Base-by-base conservation (phyloP, 2,888 invertebrate genomes). In the Oligia latruncula region DNA sequence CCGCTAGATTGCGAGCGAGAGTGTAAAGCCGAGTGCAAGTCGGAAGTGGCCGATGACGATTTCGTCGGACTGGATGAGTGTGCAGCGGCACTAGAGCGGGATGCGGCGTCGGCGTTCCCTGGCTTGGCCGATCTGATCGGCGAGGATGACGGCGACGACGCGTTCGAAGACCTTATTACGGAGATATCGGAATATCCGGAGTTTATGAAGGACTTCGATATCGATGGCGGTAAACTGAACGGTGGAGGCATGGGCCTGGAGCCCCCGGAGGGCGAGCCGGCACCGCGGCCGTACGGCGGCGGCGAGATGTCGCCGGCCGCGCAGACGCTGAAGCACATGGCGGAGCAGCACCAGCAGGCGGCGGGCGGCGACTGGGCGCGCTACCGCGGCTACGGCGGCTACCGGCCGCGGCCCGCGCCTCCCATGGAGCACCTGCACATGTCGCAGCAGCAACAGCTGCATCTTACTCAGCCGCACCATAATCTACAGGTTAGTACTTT, bases 271-370 rank as follows among this genome's bases (percentile, higher is more conserved):
- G 97, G 97, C 60, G 97, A 97, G 55, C 90, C 92, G 84, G 93
- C 95, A 90, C 90, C 97, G 74, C 90, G 97, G 81, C 95, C 97
- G 43, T 97, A 97, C 85, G 95, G 97, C 87, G 92, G 90, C 79
- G 98, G 97, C 0, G 98, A 98, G 94, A 97, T 98, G 94, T 99
- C 99, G 81, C 98, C 99, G 46, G 99, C 99, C 0, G 99, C 99
- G 72, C 99, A 99, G 96, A 99, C 99, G 0, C 97, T 99, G 75
- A 99, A 99, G 94, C 99, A 99, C 92, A 99, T 99, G 99, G 99
- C 99, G 64, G 99, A 99, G 94, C 99, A 99, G 94, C 99, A 99
- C 95, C 99, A 99, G 95, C 99, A 98, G 95, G 96, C 96, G 81
- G 92, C 96, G 55, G 96, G 96, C 93, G 98, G 98, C 3, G 97